A percentile compares a stretch with the other conserved stretches of the same genome.
Conservation (phyloP, 2,888 invertebrate genomes). For the Spisula subtruncata region DNA sequence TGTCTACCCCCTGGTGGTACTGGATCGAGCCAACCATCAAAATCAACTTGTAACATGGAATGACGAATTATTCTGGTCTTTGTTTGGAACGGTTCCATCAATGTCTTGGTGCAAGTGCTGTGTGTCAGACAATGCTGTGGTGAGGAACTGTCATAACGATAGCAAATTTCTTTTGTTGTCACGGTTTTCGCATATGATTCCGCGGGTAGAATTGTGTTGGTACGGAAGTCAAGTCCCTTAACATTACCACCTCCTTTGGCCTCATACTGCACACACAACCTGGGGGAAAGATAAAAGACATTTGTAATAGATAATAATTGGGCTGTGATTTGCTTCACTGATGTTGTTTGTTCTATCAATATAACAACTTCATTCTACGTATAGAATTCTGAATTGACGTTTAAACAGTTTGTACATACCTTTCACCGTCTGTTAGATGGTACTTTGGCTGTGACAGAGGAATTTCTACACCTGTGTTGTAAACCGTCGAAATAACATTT, state of each 20-base stretch:
- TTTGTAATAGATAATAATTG: too few species aligned
- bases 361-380: too few species aligned
- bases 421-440: not conserved
- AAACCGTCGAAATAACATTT: not conserved
- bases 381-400: too few species aligned
- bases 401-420: not conserved
- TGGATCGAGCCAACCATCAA: slow-evolving; percentile 44
- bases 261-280: slow-evolving; percentile 41
- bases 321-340: too few species aligned
- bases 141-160: slow-evolving; percentile 21
- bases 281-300: not conserved
- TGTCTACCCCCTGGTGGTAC: not conserved
- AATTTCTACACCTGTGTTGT: not conserved
- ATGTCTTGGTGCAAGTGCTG: not conserved
- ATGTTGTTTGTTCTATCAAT: too few species aligned
- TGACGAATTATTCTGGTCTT: not conserved
- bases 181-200: not conserved
- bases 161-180: slow-evolving; percentile 27
- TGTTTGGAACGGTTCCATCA: slow-evolving; percentile 6
- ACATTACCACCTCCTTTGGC: slow-evolving; percentile 40
- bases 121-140: slow-evolving; percentile 27
- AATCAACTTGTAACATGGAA: not conserved
- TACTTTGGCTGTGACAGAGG: not conserved
- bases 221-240: slow-evolving; percentile 20
- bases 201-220: not conserved